Evolutionary conservation across 2,113 vertebrate genomes (phyloP), one percentile per base, ranked within the genome.

Genomic region (Saguinus midas): DNA sequence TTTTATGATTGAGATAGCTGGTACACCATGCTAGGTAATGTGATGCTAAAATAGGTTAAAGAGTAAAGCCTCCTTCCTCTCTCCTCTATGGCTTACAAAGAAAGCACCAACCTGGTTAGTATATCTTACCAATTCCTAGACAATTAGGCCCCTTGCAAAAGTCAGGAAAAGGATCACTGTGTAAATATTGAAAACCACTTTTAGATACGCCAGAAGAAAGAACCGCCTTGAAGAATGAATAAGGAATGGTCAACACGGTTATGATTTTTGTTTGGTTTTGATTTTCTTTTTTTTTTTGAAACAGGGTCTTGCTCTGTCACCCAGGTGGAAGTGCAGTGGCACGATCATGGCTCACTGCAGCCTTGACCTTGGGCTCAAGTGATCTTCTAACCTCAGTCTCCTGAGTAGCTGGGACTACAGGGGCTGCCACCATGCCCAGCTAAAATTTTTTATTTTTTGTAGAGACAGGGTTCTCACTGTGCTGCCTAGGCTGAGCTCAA

Each of bases 21-120:
- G 68, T 32, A 87, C 58, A 90, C 68, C 40, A 0, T 3, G 55
- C 86, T 48, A 48, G 91, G 91, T 89, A 93, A 97, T 66, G 55
- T n/a, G 89, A 97, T 90, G 57, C 89, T 91, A 81, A 96, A 95
- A 91, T 40, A 96, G 80, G 96, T 92, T 35, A 85, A 84, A 95
- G 70, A 87, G 45, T 6, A 40, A 73, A 76, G n/a, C 61, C 43
- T 90, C 68, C 37, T 83, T 45, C n/a, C 18, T 89, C 80, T 29
- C 75, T 84, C 50, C 81, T 70, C 55, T 32, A 55, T 12, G 37
- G 64, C 52, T 96, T 89, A 95, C 14, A 29, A 8, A 64, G 29
- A 88, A 92, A 86, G 35, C 40, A 89, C 89, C 94, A 43, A 92
- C 81, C 82, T 35, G 40, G 40, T 83, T 94, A 78, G 94, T 80